phyloP scores from a whole-genome alignment of 35 echinoderm and acorn worm genomes.

The Patiria miniata region DNA sequence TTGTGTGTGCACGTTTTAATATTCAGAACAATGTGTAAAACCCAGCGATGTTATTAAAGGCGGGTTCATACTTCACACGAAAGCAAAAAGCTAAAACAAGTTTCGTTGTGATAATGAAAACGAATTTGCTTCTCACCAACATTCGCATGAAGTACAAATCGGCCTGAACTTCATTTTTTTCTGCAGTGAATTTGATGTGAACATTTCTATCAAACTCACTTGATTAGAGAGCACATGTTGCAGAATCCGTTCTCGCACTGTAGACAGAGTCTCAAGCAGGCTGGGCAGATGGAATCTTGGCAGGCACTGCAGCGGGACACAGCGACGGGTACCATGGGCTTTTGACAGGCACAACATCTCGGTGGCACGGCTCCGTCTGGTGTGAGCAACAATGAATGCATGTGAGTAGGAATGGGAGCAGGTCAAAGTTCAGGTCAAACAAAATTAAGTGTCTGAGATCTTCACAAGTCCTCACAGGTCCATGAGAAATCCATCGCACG shows the following conservation, averaged over 20 bases:
- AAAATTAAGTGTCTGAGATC: too few relatives aligned
- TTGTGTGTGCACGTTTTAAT: too few relatives aligned
- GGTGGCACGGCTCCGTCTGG: neutral
- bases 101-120: too few relatives aligned
- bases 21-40: too few relatives aligned
- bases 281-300: slow-evolving; percentile 5
- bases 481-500: too few relatives aligned
- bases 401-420: too few relatives aligned
- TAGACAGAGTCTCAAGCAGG: slow-evolving; percentile 27
- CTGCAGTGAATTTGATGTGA: neutral
- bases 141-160: neutral
- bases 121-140: too few relatives aligned
- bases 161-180: too few relatives aligned
- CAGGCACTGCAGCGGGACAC: slow-evolving; percentile 33
- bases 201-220: slow-evolving; percentile 25
- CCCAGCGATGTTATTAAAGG: too few relatives aligned
- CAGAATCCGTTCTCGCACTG: slow-evolving; percentile 55
- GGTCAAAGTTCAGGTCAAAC: neutral
- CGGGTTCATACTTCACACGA: too few relatives aligned
- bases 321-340: neutral
- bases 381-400: neutral
- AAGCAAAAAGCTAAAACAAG: too few relatives aligned
- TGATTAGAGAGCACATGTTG: slow-evolving; percentile 39
- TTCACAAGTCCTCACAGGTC: too few relatives aligned
- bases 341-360: neutral